A percentile compares a stretch with the other conserved stretches of the same genome.
Evolutionary conservation across 2,888 invertebrate genomes (phyloP).

Genomic region (Tetramorium bicarinatum): DNA sequence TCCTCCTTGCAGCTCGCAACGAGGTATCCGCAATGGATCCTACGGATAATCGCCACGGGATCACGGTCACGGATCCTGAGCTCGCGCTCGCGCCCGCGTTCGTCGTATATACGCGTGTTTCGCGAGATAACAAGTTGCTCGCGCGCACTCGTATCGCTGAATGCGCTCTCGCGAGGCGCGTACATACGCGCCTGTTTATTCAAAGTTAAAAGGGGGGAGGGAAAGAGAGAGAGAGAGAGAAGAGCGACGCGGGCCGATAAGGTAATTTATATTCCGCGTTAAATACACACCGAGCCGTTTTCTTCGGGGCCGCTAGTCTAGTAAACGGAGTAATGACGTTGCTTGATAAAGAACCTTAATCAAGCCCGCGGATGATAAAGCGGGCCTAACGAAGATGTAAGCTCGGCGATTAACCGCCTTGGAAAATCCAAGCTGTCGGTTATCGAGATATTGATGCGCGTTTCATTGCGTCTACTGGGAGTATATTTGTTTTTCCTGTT

Average conservation of each 20-base stretch:
- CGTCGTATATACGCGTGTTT: constrained; percentile 44
- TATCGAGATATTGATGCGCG: constrained; percentile 49
- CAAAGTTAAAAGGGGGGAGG: constrained; percentile 27
- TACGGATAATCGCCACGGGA: constrained; percentile 62
- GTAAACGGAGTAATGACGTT: constrained; percentile 60
- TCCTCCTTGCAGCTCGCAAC: background rate
- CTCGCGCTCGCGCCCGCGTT: constrained; percentile 46
- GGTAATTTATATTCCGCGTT: constrained; percentile 77
- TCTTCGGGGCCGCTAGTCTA: constrained; percentile 35
- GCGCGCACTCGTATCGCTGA: constrained; percentile 37
- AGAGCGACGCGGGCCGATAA: constrained; percentile 66
- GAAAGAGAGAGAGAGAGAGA: background rate
- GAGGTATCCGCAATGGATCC: constrained; percentile 62
- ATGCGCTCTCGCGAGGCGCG: constrained; percentile 34
- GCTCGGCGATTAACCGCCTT: constrained; percentile 58
- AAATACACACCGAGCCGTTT: constrained; percentile 69
- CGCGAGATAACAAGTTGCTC: constrained; percentile 53
- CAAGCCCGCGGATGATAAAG: constrained; percentile 61
- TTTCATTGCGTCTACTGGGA: constrained; percentile 22
- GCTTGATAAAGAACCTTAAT: constrained; percentile 65
- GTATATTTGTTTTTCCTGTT: background rate
- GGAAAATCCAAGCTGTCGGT: constrained; percentile 43
- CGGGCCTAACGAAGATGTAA: constrained; percentile 61
- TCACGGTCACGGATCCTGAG: constrained; percentile 55
- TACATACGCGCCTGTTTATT: constrained; percentile 48